phyloP scores from a whole-genome alignment of 2,797 vertebrate genomes.

The Mormyrus proboscirostris region DNA sequence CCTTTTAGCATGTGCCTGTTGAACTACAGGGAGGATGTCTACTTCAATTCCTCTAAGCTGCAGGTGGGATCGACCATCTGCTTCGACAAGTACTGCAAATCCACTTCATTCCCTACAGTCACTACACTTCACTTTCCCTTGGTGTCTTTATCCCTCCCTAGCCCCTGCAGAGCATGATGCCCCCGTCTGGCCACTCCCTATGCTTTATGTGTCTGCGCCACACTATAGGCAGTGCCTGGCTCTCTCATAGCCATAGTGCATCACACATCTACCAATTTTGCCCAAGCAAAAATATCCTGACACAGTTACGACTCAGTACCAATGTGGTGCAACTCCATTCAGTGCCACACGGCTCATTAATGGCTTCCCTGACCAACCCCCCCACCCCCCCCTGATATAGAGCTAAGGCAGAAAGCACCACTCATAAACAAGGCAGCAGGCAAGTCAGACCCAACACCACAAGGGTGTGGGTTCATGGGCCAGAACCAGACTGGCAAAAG shows the following conservation, averaged over 20 bases:
- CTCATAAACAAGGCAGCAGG: neutral
- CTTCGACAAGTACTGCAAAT: neutral
- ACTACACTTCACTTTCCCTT: neutral
- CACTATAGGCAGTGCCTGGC: neutral
- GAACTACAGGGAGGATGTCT: neutral
- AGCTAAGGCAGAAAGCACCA: neutral
- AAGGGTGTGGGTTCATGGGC: neutral
- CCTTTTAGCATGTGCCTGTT: neutral
- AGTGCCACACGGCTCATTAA: neutral
- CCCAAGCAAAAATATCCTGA: neutral
- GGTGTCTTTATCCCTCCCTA: neutral
- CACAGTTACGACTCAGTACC: neutral
- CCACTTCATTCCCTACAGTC: neutral
- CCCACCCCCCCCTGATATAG: neutral
- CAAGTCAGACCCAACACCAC: neutral
- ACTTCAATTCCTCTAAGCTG: neutral
- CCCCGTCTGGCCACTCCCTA: neutral
- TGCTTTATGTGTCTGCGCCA: neutral
- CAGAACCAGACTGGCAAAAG: neutral
- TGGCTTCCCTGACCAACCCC: neutral
- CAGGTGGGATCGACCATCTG: constrained; percentile 6
- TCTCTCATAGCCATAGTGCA: neutral
- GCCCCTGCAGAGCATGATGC: neutral
- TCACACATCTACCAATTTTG: neutral
- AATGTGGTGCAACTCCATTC: neutral